Evolutionary conservation across 2,797 vertebrate genomes (phyloP), one percentile per base, ranked within the genome.

Genomic region (Phaenicophaeus curvirostris): DNA sequence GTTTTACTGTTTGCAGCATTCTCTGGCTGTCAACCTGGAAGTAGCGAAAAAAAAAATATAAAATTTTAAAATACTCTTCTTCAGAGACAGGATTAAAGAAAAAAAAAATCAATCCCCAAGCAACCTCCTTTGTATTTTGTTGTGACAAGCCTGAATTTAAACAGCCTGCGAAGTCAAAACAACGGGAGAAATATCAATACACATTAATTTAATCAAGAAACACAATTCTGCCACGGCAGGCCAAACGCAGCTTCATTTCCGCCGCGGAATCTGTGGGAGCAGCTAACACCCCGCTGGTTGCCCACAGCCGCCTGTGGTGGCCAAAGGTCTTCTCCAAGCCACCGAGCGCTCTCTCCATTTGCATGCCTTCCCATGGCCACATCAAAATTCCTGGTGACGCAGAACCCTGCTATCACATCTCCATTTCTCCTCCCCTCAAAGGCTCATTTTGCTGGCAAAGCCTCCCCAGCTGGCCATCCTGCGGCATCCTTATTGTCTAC

Each of bases 101-200:
- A 68, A 81, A 90, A 85, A 89, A 89, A 96, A 98, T 97, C 97
- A 95, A 97, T 97, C 96, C 97, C 94, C 1, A 37, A 93, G 94
- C 96, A 96, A 91, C 93, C 93, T 96, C 95, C 96, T 98, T 97
- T 97, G 96, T 98, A 96, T 97, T 97, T 97, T 98, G 97, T 98
- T 98, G 97, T 98, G 97, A 98, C 97, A 98, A 97, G 97, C 81
- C 89, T 96, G 96, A 96, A 97, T 98, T 97, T 97, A 97, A 98
- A 95, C 96, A 97, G 97, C 92, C 95, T 94, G 94, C 55, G 78
- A 97, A 97, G 97, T 98, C 96, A 97, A 98, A 98, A 97, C 97
- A 98, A 96, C 96, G 89, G 94, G 96, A 96, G 94, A 96, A 98
- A 97, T 97, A 97, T 97, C 97, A 96, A 98, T 97, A 98, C 83